A percentile compares a stretch with the other conserved stretches of the same genome.
Evolutionary conservation across 2,888 invertebrate species (phyloP).

Genomic region (Andricus curvator): DNA sequence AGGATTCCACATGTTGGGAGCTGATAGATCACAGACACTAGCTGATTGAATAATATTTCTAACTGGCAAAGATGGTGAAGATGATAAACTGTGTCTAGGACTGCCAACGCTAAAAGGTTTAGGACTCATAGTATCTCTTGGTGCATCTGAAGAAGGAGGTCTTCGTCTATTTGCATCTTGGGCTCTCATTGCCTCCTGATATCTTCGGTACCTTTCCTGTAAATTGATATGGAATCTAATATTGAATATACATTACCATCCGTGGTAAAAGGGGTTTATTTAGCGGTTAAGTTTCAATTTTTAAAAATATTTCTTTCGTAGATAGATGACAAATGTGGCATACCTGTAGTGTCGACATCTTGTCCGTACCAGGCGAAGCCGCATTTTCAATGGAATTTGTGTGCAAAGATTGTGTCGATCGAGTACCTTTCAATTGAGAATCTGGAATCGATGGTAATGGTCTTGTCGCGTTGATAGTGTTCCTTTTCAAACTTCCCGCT

Average conservation of each 20-base stretch:
- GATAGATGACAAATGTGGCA: not conserved
- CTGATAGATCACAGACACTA: constrained; percentile 74
- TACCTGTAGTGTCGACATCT: constrained; percentile 76
- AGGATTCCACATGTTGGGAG: constrained; percentile 69
- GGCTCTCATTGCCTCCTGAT: constrained; percentile 81
- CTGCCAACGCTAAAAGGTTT: constrained; percentile 66
- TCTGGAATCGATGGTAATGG: constrained; percentile 68
- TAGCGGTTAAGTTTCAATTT: too few species aligned
- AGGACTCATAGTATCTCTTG: constrained; percentile 63
- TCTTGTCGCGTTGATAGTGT: constrained; percentile 62
- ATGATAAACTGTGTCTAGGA: constrained; percentile 61
- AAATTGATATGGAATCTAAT: not conserved
- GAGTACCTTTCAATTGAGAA: constrained; percentile 57
- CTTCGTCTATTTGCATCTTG: constrained; percentile 79
- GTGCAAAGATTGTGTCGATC: constrained; percentile 60
- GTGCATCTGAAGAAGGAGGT: constrained; percentile 61
- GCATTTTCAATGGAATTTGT: constrained; percentile 54
- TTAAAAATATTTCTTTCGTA: too few species aligned
- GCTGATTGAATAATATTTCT: constrained; percentile 73
- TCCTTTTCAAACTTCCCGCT: constrained; percentile 68
- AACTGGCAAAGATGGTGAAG: constrained; percentile 64
- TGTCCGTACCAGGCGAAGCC: constrained; percentile 66
- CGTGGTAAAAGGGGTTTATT: too few species aligned
- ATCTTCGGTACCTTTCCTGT: constrained; percentile 74
- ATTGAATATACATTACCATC: too few species aligned